Evolutionary conservation across 2,113 vertebrate species (phyloP), one percentile per base, ranked within the genome.

Genomic region (Marmota flaviventris): DNA sequence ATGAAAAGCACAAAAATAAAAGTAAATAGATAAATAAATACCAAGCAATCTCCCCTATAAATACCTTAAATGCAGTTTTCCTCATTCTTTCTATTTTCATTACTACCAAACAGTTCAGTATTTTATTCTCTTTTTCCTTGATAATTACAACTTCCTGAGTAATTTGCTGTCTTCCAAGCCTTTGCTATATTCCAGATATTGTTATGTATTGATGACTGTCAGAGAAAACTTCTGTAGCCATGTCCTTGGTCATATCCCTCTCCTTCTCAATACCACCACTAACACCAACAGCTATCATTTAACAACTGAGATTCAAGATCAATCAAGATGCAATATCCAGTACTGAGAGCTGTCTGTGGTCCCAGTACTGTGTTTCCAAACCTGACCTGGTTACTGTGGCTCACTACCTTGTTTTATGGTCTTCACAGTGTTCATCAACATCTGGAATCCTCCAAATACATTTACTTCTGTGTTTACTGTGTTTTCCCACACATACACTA

Each of bases 381-480:
- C 0, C 32, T 67, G 10, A 25, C 34, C 39, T 8, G 11, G 1
- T 75, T 39, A 37, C 61, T 83, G 17, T 39, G 1, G 0, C 20
- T 81, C 17, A 14, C 34, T 25, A 9, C 14, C 4, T 81, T 58
- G 29, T 48, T 90, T 92, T 32, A 29, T 39, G 69, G n/a, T 51
- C 75, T 73, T 86, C 18, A 1, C 18, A 1, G 14, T 25, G 34
- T 92, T 90, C 69, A 18, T 37, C 32, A 17, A 32, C 2, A 2
- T 77, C 4, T 2, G 18, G 4, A 72, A 51, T 81, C 1, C 29
- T 42, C 4, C 2, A 10, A 58, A n/a, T 0, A 0, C 18, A 39
- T 39, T 22, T 65, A 5, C 48, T 70, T 69, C 42, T 76, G 9
- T 81, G 48, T 48, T 95, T 61, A 70, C 14, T 17, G 2, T 16